phyloP scores from a whole-genome alignment of 2,113 vertebrate species.

The Pteruthius melanotis region DNA sequence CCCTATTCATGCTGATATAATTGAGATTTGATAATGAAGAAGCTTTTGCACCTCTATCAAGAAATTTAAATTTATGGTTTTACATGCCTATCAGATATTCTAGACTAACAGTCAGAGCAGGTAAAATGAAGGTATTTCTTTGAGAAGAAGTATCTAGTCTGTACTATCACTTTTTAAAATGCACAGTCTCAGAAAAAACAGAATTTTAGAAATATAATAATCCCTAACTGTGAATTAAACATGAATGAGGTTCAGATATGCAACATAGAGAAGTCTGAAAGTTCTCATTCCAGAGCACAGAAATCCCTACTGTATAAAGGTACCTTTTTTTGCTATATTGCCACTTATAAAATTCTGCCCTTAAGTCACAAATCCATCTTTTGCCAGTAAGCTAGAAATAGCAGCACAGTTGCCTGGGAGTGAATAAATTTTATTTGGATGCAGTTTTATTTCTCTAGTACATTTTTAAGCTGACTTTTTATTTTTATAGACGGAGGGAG shows the following conservation, averaged over 20 bases:
- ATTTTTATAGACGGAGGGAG: constrained; percentile 29
- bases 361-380: not conserved
- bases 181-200: not conserved
- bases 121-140: not conserved
- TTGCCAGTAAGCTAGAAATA: constrained; percentile 15
- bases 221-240: not conserved
- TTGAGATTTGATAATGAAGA: not conserved
- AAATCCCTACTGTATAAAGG: not conserved
- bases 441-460: constrained; percentile 46
- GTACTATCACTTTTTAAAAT: not conserved
- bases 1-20: not conserved
- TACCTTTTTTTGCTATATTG: not conserved
- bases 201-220: not conserved
- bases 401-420: not conserved
- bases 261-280: not conserved
- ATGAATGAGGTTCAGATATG: not conserved
- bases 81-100: not conserved
- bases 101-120: not conserved
- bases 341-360: not conserved
- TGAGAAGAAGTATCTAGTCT: not conserved
- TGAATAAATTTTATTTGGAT: constrained; percentile 38
- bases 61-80: not conserved
- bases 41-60: not conserved
- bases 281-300: not conserved
- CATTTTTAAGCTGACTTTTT: constrained; percentile 35